Base-by-base conservation (phyloP, 2,888 invertebrate species). In the Phasia obesa region DNA sequence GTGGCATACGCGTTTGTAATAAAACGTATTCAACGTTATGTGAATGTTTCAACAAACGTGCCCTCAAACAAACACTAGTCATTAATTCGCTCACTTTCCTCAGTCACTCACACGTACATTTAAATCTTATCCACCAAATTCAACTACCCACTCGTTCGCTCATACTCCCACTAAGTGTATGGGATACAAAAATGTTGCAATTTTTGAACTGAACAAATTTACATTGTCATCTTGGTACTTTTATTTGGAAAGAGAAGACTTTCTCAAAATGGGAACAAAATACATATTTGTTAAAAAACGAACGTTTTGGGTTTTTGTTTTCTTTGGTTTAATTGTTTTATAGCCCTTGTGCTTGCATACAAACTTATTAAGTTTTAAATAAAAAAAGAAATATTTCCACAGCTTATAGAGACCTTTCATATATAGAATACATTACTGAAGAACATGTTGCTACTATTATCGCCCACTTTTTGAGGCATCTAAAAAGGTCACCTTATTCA, bases 1-100 rank as follows among this genome's bases (percentile, higher is more conserved):
- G 69, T 69, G 55, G 74, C 64, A 47, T 47, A 55, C 25, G 35
- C 25, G 35, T 62, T 55, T 47, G 31, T 15, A 35, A 15, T 17
- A 59, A 60, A 23, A 35, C 13, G n/a, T 23, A 25, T 19, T 27
- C 23, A 27, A 49, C 19, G 17, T 59, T 35, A 31, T n/a, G 6
- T 3, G 17, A 38, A 53, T 27, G 38, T 55, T 57, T 55, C 19
- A 47, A 53, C 31, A 70, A 51, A 79, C 64, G 59, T 60, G 59
- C 19, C 17, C 51, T 51, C 19, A 49, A 75, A 25, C 38, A 49
- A 75, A 35, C 19, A 55, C 49, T 44, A 23, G 47, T 44, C 64
- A 65, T 57, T 31, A 47, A 47, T 27, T 62, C n/a, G 51, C 19
- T 57, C 67, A 67, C 38, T 69, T 69, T 27, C 19, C 31, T 23